phyloP scores from a whole-genome alignment of 1,140 invertebrate genomes.

The Drosophila miranda region DNA sequence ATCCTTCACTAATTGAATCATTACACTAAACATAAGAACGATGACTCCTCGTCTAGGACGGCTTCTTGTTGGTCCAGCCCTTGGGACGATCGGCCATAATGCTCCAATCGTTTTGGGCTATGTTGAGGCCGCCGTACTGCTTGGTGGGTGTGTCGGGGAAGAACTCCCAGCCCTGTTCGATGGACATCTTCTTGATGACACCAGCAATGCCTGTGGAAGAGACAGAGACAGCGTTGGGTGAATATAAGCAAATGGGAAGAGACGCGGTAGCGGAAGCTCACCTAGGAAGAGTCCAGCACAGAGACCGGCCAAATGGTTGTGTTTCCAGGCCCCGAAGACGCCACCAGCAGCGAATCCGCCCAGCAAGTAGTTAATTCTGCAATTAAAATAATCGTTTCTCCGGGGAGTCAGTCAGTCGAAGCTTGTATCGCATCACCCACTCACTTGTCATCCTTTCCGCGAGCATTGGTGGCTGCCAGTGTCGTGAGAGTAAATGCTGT shows the following conservation, averaged over 20 bases:
- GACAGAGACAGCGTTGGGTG: constrained; percentile 51
- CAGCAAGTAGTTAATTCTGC: constrained; percentile 84
- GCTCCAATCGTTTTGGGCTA: constrained; percentile 77
- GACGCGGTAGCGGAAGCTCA: constrained; percentile 8
- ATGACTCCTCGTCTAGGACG: constrained; percentile 33
- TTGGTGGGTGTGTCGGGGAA: constrained; percentile 77
- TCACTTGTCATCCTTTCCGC: constrained; percentile 86
- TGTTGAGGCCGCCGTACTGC: constrained; percentile 61
- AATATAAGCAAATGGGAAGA: constrained; percentile 15
- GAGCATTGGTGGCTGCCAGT: constrained; percentile 84
- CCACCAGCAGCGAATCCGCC: constrained; percentile 85
- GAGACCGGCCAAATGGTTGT: constrained; percentile 62
- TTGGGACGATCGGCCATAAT: constrained; percentile 75
- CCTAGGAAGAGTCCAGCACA: constrained; percentile 66
- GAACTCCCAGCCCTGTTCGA: constrained; percentile 83
- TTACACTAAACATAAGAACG: constrained; percentile 55
- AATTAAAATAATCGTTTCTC: constrained; percentile 1
- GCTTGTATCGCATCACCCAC: not conserved
- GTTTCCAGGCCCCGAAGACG: constrained; percentile 84
- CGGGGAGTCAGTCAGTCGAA: not conserved
- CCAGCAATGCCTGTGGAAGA: constrained; percentile 82
- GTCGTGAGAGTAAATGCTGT: constrained; percentile 86
- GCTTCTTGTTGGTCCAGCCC: constrained; percentile 62
- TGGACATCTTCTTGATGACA: constrained; percentile 85
- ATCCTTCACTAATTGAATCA: constrained; percentile 35